Evolutionary conservation across 2,797 vertebrate species (phyloP), one percentile per base, ranked within the genome.

Genomic region (Gobio occitaniae): DNA sequence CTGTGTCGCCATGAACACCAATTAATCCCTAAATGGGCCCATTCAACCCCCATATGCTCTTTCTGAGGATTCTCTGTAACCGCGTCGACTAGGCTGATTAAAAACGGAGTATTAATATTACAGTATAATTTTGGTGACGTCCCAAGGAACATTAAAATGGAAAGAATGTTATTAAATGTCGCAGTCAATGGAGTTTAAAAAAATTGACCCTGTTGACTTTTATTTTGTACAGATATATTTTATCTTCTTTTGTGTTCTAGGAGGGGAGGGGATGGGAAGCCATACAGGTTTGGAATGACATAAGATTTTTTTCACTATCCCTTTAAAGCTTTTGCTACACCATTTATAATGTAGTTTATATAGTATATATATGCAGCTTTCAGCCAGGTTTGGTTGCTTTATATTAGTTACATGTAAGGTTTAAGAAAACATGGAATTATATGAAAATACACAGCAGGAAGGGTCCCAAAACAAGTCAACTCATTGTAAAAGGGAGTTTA

Each of bases 11-110:
- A 76, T 83, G 52, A 44, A 84, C 71, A 70, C 80, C 70, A 76
- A 50, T 80, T 88, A 77, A 79, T 84, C 17, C 65, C 56, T 84
- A 78, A 78, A 78, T 47, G 47, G 36, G 21, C 63, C 38, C 17
- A 36, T 75, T 76, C 38, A 88, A 79, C 9, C 48, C 59, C 15
- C 16, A 75, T 38, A 83, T 68, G 68, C 25, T 59, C 54, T 70
- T 15, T 36, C 66, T 48, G 65, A 32, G 74, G 17, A 59, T 36
- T 56, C 61, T 82, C 19, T 44, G 41, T 70, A 29, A 15, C 11
- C 54, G 17, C 17, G 19, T 74, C 44, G 3, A n/a, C 13, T n/a
- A 76, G 19, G 11, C 21, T 41, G 1, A 4, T 54, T 36, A 21
- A 54, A 54, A 54, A 75, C 2, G 0, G 5, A 76, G 50, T 38